Evolutionary conservation across 2,888 invertebrate genomes (phyloP).

Genomic region (Strigamia crassipes): DNA sequence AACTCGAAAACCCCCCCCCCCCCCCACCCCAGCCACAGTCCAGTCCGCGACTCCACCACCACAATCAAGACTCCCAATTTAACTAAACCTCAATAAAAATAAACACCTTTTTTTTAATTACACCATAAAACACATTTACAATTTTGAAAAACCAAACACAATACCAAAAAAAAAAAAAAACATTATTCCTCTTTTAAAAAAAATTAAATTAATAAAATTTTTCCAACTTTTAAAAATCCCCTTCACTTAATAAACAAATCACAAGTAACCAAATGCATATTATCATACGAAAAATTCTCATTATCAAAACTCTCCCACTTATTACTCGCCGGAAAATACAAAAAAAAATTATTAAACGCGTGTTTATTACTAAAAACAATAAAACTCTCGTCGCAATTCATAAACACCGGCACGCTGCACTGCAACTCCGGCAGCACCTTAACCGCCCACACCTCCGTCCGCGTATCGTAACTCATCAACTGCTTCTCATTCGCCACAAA

Average conservation of each 20-base stretch:
- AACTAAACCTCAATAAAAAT: too few relatives aligned
- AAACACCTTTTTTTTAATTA: too few relatives aligned
- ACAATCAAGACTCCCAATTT: too few relatives aligned
- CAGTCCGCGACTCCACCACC: too few relatives aligned
- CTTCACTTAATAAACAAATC: not conserved
- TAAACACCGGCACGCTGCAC: not conserved
- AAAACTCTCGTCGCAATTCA: not conserved
- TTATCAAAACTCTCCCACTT: not conserved
- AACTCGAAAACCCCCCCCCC: too few relatives aligned
- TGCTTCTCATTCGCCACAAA: constrained; percentile 6
- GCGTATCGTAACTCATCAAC: not conserved
- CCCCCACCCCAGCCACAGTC: too few relatives aligned
- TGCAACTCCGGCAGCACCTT: not conserved
- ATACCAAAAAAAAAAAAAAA: too few relatives aligned
- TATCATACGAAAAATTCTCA: not conserved
- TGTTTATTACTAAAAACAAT: not conserved
- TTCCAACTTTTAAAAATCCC: too few relatives aligned
- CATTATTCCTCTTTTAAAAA: too few relatives aligned
- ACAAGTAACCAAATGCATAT: not conserved
- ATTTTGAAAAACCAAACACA: too few relatives aligned
- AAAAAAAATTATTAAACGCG: not conserved
- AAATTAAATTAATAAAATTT: too few relatives aligned
- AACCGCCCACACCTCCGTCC: not conserved
- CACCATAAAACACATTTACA: too few relatives aligned
- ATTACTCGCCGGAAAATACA: not conserved